Evolutionary conservation across 2,113 vertebrate genomes (phyloP).

Genomic region (Thymallus thymallus): DNA sequence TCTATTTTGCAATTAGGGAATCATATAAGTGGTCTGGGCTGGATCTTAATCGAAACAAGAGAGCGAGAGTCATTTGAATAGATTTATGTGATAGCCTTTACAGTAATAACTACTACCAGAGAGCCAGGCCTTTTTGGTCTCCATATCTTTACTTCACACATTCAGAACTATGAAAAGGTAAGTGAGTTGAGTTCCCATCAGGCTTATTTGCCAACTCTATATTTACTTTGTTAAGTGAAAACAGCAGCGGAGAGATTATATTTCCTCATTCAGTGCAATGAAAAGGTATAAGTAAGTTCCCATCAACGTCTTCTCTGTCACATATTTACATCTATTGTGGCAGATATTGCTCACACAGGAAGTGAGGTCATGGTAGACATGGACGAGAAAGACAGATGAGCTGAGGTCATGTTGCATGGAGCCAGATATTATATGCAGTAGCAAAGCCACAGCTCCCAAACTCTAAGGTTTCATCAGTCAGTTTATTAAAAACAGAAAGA

Average conservation of each 20-base stretch:
- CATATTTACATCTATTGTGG: not conserved
- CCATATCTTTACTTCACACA: not conserved
- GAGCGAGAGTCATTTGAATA: constrained; percentile 19
- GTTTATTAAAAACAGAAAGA: too few species aligned
- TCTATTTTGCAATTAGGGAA: constrained; percentile 51
- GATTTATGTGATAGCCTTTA: constrained; percentile 14
- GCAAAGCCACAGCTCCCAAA: too few species aligned
- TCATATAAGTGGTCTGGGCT: constrained; percentile 23
- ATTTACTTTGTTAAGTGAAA: constrained; percentile 27
- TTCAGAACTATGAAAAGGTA: too few species aligned
- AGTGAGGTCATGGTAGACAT: not conserved
- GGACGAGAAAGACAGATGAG: constrained; percentile 3
- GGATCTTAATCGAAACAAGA: constrained; percentile 30
- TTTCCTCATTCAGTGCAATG: constrained; percentile 19
- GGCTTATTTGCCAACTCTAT: not conserved
- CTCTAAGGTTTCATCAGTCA: too few species aligned
- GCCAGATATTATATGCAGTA: not conserved
- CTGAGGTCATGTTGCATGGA: constrained; percentile 4
- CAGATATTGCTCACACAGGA: not conserved
- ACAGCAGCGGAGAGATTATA: constrained; percentile 12
- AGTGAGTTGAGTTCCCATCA: too few species aligned
- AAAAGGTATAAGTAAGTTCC: constrained; percentile 16
- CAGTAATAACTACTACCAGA: not conserved
- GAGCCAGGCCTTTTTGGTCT: constrained; percentile 11
- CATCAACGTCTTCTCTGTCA: not conserved